Percentiles rank a stretch among this genome's conserved stretches.
Evolutionary conservation across 2,113 vertebrate species (phyloP).

Genomic region (Panthera uncia): DNA sequence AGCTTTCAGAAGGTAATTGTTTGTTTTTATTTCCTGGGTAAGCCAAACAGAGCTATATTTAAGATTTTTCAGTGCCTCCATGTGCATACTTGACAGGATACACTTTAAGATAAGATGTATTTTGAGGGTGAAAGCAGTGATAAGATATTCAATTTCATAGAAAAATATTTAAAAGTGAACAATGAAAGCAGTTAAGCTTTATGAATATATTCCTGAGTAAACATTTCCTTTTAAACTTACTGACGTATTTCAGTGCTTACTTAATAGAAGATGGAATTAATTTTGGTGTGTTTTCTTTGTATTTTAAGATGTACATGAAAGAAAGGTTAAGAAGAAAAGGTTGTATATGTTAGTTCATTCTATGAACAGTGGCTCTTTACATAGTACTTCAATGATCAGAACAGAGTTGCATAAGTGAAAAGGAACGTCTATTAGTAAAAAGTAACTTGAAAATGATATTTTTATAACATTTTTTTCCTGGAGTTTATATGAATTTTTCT

Average conservation of each 20-base stretch:
- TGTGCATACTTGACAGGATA: neutral
- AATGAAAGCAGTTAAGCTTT: conserved; percentile 30
- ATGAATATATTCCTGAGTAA: neutral
- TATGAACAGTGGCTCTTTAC: neutral
- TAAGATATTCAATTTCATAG: neutral
- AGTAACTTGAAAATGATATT: conserved; percentile 28
- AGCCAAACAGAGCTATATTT: neutral
- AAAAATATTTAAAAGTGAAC: conserved; percentile 28
- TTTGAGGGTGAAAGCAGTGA: neutral
- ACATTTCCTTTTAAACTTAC: conserved; percentile 7
- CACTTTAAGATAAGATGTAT: neutral
- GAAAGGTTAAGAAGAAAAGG: neutral
- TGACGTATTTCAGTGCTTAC: neutral
- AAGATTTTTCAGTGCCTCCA: neutral
- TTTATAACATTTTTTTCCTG: neutral
- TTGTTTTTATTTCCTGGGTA: neutral
- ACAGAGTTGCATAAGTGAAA: neutral
- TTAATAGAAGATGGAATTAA: neutral
- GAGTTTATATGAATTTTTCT: neutral
- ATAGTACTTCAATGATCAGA: neutral
- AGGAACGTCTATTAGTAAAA: neutral
- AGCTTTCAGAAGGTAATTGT: conserved; percentile 93
- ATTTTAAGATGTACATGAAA: conserved; percentile 34
- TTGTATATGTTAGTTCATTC: neutral
- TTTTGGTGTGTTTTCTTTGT: conserved; percentile 2